phyloP scores from a whole-genome alignment of 2,888 invertebrate genomes.

The Drosophila sordidula region DNA sequence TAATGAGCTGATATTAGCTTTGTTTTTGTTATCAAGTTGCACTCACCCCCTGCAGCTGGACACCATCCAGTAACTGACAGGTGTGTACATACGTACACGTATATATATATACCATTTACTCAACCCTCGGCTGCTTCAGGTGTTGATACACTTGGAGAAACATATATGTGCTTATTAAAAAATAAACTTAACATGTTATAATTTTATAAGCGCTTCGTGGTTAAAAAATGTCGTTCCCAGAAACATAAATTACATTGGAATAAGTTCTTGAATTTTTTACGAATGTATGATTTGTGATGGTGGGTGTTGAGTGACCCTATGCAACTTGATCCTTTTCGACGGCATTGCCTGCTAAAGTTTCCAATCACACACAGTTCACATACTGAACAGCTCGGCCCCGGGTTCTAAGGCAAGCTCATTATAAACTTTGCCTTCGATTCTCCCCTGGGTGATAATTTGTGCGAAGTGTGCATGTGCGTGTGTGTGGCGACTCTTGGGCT shows the following conservation, averaged over 20 bases:
- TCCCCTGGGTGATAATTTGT: constrained; percentile 75
- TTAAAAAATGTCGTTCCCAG: no score
- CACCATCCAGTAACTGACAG: not conserved
- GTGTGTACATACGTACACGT: not conserved
- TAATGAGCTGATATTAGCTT: constrained; percentile 30
- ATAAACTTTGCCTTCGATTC: constrained; percentile 69
- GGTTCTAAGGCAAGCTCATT: constrained; percentile 62
- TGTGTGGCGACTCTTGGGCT: constrained; percentile 6
- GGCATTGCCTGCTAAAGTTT: constrained; percentile 49
- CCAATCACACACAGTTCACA: constrained; percentile 50
- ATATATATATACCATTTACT: no score
- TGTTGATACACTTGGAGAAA: not conserved
- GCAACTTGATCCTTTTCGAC: constrained; percentile 11
- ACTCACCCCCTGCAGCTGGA: constrained; percentile 8
- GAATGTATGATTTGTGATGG: not conserved
- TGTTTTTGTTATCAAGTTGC: constrained; percentile 26
- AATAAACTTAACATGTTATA: no score
- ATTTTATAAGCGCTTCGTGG: no score
- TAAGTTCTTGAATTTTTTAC: not conserved
- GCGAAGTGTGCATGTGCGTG: constrained; percentile 12
- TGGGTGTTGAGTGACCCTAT: not conserved
- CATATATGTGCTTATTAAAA: not conserved
- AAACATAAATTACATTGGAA: no score
- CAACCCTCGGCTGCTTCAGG: not conserved
- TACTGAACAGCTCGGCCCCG: not conserved